These are phyloP conservation scores for Mya arenaria DNA, from an alignment of 1,140 invertebrate genomes.

Conservation along the genomic window DNA sequence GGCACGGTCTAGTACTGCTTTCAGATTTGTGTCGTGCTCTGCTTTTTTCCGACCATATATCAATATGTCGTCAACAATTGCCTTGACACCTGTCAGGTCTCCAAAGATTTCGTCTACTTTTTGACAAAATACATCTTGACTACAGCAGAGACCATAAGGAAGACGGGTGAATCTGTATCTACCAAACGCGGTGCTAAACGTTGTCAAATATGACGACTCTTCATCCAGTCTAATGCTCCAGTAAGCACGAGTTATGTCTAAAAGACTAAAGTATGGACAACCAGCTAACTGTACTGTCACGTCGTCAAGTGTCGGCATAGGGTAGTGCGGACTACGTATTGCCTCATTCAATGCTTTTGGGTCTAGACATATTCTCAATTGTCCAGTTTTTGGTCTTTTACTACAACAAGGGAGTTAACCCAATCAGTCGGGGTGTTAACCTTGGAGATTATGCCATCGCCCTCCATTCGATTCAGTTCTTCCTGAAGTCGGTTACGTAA, in stretches of 20 bases:
- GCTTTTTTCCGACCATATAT: conserved; percentile 61
- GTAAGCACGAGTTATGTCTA: conserved; percentile 74
- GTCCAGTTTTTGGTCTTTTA: conserved; percentile 61
- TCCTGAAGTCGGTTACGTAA: conserved; percentile 57
- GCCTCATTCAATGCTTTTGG: conserved; percentile 81
- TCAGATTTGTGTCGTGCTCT: conserved; percentile 59
- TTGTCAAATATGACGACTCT: conserved; percentile 63
- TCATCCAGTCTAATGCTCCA: conserved; percentile 71
- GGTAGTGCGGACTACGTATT: conserved; percentile 74
- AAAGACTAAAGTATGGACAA: conserved; percentile 50
- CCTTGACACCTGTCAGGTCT: conserved; percentile 70
- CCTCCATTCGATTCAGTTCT: conserved; percentile 48
- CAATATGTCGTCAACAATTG: conserved; percentile 79
- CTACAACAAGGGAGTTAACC: conserved; percentile 56
- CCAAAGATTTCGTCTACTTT: conserved; percentile 72
- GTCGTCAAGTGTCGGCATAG: neutral
- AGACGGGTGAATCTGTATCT: neutral
- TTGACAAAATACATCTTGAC: conserved; percentile 70
- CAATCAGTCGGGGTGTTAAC: conserved; percentile 58
- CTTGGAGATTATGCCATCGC: conserved; percentile 39
- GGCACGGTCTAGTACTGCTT: conserved; percentile 19
- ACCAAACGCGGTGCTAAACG: conserved; percentile 54
- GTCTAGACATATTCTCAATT: conserved; percentile 83
- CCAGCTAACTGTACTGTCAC: conserved; percentile 8
- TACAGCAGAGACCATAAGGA: conserved; percentile 64